phyloP scores from a whole-genome alignment of 1,140 invertebrate species.

The Lucilia cuprina region DNA sequence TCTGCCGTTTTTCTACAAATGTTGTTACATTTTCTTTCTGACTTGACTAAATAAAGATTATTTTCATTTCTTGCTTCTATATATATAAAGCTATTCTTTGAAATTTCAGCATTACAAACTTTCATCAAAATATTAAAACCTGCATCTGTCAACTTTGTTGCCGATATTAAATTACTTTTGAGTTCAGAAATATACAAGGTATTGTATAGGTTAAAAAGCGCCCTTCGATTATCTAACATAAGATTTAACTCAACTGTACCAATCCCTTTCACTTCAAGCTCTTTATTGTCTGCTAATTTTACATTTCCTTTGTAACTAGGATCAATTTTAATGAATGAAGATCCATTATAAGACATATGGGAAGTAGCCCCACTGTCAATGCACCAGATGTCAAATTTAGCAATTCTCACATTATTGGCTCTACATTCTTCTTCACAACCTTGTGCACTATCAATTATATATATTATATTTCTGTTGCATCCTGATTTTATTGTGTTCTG shows the following conservation, averaged over 20 bases:
- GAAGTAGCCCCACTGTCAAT: not conserved
- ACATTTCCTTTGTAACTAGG: too few relatives aligned
- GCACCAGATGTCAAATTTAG: not conserved
- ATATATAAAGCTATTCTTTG: not conserved
- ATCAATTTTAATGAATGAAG: not conserved
- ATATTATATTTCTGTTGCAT: not conserved
- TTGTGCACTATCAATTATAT: not conserved
- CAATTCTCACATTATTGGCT: not conserved
- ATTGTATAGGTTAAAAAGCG: not conserved
- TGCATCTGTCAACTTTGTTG: not conserved
- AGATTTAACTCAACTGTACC: not conserved
- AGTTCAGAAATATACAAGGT: slow-evolving; percentile 1
- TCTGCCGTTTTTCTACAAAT: not conserved
- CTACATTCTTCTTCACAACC: not conserved
- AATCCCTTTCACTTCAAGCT: not conserved
- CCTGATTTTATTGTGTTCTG: not conserved
- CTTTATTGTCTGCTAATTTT: not conserved
- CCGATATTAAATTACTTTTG: slow-evolving; percentile 24
- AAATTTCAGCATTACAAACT: not conserved
- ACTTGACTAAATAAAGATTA: not conserved
- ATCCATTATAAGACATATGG: not conserved
- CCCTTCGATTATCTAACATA: not conserved
- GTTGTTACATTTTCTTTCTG: not conserved
- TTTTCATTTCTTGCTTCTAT: not conserved
- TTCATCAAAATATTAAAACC: not conserved